Evolutionary conservation across 2,797 vertebrate species (phyloP).

Genomic region (Micrastur ruficollis): DNA sequence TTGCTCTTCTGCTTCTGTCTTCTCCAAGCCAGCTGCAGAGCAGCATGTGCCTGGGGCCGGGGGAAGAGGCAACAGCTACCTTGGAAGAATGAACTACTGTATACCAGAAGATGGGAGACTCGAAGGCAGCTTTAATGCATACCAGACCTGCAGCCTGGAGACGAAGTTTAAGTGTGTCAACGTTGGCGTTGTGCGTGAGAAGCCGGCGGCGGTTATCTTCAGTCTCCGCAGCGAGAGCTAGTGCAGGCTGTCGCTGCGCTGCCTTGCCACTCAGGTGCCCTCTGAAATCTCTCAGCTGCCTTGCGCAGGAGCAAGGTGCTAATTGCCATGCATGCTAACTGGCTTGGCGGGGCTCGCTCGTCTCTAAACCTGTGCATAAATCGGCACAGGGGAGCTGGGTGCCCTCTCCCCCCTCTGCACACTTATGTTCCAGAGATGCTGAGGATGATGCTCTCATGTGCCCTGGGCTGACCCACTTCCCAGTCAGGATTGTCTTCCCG

Average conservation of each 20-base stretch:
- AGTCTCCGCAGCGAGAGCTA: background rate
- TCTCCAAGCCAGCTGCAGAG: background rate
- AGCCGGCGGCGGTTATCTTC: background rate
- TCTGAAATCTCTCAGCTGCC: background rate
- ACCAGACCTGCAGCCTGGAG: background rate
- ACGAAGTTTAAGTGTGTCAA: background rate
- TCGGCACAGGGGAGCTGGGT: background rate
- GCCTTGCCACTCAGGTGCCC: background rate
- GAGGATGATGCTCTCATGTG: background rate
- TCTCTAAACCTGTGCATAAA: background rate
- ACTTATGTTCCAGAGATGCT: background rate
- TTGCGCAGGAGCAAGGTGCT: background rate
- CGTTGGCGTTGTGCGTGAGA: background rate
- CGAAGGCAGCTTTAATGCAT: background rate
- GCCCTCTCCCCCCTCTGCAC: accelerated
- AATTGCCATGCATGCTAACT: background rate
- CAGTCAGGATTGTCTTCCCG: background rate
- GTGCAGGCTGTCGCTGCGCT: background rate
- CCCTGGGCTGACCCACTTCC: slow-evolving; percentile 39
- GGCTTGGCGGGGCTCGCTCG: background rate
- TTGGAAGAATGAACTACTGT: background rate
- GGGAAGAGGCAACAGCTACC: background rate
- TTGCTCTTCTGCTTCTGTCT: background rate
- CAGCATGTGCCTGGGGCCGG: accelerated
- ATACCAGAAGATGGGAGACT: background rate